Evolutionary conservation across 2,797 vertebrate genomes (phyloP), one percentile per base, ranked within the genome.

Genomic region (Naso thynnoides): DNA sequence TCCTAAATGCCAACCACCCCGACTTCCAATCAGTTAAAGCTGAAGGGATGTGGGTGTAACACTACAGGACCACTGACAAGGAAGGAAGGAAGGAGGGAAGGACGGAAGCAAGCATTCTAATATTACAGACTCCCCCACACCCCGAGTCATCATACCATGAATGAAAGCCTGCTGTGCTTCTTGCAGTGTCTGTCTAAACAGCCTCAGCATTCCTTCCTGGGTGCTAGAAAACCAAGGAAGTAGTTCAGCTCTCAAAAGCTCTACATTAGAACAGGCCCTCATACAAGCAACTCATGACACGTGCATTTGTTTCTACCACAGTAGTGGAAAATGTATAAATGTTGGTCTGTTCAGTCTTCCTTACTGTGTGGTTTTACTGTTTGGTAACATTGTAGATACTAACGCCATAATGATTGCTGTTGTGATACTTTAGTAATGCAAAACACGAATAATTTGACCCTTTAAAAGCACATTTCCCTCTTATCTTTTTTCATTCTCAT

Each of bases 1-100:
- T 49, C 27, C 26, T 66, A 55, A 69, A 66, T 52, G 36, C 31
- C 18, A 5, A 16, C 5, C n/a, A 23, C 23, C 0, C 23, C 26
- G 33, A n/a, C n/a, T n/a, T n/a, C n/a, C 33, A 10, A 26, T 65
- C 49, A 53, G 63, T 62, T 0, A 3, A 24, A 65, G 71, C 45
- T 16, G 56, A 80, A 26, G 58, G 83, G 81, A 89, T 86, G 80
- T 84, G 85, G 84, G 85, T 86, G 87, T 90, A 85, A 52, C 76
- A 78, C 74, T 65, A 44, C 39, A 79, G 65, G 64, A 61, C 76
- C 57, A 67, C 59, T 86, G 85, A 87, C 70, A 48, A 63, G 65
- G 76, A 88, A 84, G 78, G 72, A 82, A 86, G 76, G 48, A 70
- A 86, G 76, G 48, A 70, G 64, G 62, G 60, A 33, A 49, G 45